phyloP scores from a whole-genome alignment of 1,140 invertebrate species.

The Megathymus violae region DNA sequence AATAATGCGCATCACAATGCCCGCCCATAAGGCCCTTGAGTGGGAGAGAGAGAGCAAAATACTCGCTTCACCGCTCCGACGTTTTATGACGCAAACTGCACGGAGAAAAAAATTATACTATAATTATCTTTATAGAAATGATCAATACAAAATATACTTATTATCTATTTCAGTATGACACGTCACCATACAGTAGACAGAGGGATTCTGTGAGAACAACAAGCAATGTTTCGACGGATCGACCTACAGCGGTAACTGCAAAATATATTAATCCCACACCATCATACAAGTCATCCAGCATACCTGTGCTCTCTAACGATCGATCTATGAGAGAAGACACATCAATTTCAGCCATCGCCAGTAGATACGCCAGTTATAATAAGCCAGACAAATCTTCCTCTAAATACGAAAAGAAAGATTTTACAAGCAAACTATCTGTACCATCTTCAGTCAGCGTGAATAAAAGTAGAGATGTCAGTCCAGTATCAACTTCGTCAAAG shows the following conservation, averaged over 20 bases:
- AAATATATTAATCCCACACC: slow-evolving; percentile 71
- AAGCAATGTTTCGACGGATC: slow-evolving; percentile 50
- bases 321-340: slow-evolving; percentile 64
- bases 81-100: too few species aligned
- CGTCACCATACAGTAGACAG: slow-evolving; percentile 64
- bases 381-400: slow-evolving; percentile 56
- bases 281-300: slow-evolving; percentile 71
- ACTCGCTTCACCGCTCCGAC: too few species aligned
- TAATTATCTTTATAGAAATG: too few species aligned
- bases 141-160: background rate
- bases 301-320: slow-evolving; percentile 65
- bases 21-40: too few species aligned
- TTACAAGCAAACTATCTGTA: slow-evolving; percentile 57
- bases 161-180: slow-evolving; percentile 65
- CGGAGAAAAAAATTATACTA: too few species aligned
- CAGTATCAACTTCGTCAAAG: slow-evolving; percentile 68
- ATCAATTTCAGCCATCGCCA: slow-evolving; percentile 69
- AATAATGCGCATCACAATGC: too few species aligned
- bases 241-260: slow-evolving; percentile 67
- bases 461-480: slow-evolving; percentile 71
- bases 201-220: slow-evolving; percentile 56
- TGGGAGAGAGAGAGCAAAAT: too few species aligned
- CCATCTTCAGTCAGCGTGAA: slow-evolving; percentile 51
- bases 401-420: slow-evolving; percentile 75
- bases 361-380: slow-evolving; percentile 62